Evolutionary conservation across 2,888 invertebrate species (phyloP), one percentile per base, ranked within the genome.

Genomic region (Hermodice carunculata): DNA sequence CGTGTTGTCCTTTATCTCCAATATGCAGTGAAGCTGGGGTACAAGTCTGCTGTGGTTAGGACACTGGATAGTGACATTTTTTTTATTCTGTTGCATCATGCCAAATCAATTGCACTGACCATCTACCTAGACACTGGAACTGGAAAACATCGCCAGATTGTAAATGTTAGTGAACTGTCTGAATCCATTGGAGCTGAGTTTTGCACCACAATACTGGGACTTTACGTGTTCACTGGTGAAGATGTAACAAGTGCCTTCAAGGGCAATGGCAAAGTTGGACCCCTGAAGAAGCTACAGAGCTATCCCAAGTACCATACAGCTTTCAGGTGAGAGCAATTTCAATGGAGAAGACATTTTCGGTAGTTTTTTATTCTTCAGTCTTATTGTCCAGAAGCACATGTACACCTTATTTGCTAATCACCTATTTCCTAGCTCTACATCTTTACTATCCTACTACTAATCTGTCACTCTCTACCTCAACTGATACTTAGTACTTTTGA

Each of bases 61-160:
- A 61, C 57, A n/a, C 56, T 43, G n/a, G 53, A 57, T 40, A 61
- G n/a, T 19, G 22, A 51, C 58, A 61, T 61, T 26, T 37, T 58
- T 37, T 4, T 58, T 17, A 37, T 61, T 61, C 61, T 58, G 26
- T 42, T 61, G 14, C 32, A 60, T 32, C 44, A 59, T 43, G 56
- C 56, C 17, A 26, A 40, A 29, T n/a, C 56, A 19, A 60, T 61
- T 43, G 31, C 37, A 19, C 61, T 61, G 43, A 61, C 61, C 19
- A 34, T 61, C 22, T 54, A 59, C 19, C 54, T 54, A 3, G 54
- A 54, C 60, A 59, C 44, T 19, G 61, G 56, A 8, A 29, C 61
- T 26, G 29, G 44, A 22, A 61, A 61, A 44, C 54, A 61, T 59
- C 29, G 53, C 19, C 43, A 61, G 58, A 11, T 61, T 29, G 19